Conservation (phyloP, 2,113 vertebrate genomes). For the Mustela nigripes region DNA sequence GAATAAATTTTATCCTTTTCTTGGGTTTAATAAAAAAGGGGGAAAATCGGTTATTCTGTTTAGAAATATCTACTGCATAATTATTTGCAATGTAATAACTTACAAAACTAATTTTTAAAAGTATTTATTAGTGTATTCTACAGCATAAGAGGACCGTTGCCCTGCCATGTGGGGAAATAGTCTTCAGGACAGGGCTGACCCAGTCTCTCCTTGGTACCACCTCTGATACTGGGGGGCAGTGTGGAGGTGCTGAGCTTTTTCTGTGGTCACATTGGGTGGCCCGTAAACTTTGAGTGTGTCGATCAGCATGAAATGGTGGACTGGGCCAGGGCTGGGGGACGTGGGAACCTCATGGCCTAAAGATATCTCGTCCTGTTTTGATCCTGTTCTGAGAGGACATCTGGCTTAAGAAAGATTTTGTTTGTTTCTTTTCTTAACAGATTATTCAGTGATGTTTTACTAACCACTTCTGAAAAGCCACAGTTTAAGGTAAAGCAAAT, state of each 20-base stretch:
- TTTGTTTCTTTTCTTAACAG: conserved; percentile 86
- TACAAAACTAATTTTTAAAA: background rate
- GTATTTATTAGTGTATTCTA: background rate
- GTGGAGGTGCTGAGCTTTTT: background rate
- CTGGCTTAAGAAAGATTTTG: conserved; percentile 6
- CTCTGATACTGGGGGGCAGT: background rate
- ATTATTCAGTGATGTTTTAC: conserved; percentile 94
- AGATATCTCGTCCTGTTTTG: background rate
- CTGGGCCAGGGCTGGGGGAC: rapidly evolving
- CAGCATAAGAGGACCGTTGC: background rate
- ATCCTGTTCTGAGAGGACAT: background rate
- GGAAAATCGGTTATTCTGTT: background rate
- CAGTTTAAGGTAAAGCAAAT: conserved; percentile 94
- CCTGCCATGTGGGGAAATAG: background rate
- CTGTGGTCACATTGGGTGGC: background rate
- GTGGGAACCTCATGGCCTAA: background rate
- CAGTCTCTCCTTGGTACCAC: background rate
- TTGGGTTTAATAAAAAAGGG: background rate
- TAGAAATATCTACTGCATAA: background rate
- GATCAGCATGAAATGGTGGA: background rate
- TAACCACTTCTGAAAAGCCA: conserved; percentile 94
- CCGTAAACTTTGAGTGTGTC: background rate
- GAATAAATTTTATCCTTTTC: conserved; percentile 39
- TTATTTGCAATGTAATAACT: conserved; percentile 28
- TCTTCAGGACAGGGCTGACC: background rate